These are phyloP conservation scores for Globodera rostochiensis DNA, from an alignment of 1,140 invertebrate species.

Conservation along the genomic window DNA sequence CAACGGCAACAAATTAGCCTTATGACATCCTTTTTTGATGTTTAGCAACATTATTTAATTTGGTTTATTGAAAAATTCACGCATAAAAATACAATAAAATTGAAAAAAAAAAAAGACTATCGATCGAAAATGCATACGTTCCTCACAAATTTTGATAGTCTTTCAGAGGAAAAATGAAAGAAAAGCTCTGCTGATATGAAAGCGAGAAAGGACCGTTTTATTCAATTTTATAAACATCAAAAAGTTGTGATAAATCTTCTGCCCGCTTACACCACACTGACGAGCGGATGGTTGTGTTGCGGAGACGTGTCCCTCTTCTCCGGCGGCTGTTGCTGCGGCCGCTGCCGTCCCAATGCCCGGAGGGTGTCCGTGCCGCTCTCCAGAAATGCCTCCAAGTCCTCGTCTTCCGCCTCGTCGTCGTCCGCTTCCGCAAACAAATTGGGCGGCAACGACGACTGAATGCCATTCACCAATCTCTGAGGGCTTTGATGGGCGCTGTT, in stretches of 20 bases:
- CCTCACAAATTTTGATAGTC: no score
- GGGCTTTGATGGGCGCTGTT: slow-evolving; percentile 3
- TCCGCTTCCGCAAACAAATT: slow-evolving; percentile 28
- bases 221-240: no score
- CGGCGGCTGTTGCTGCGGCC: background rate
- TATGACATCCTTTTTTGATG: no score
- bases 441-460: background rate
- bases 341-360: background rate
- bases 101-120: background rate
- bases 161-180: background rate
- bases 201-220: background rate
- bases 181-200: background rate
- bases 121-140: background rate
- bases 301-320: background rate
- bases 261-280: slow-evolving; percentile 19
- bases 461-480: background rate
- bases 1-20: no score
- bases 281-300: slow-evolving; percentile 17
- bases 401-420: slow-evolving; percentile 28
- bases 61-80: background rate
- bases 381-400: slow-evolving; percentile 32
- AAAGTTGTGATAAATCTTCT: no score
- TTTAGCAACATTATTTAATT: background rate
- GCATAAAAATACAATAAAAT: background rate
- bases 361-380: slow-evolving; percentile 9